Evolutionary conservation across 2,888 invertebrate species (phyloP).

Genomic region (Liposcelis brunnea): DNA sequence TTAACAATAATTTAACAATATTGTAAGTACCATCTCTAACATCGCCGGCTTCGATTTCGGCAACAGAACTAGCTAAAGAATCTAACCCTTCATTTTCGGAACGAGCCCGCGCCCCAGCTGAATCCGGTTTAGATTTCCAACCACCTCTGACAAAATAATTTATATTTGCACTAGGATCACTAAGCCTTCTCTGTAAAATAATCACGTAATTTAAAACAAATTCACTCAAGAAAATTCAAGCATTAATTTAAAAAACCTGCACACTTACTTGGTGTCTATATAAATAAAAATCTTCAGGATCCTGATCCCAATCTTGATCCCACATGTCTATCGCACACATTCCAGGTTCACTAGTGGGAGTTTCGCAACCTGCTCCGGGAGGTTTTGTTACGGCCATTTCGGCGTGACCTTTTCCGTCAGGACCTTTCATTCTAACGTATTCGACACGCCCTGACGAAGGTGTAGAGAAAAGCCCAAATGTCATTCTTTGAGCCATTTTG

Average conservation of each 20-base stretch:
- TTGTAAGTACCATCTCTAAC: constrained; percentile 61
- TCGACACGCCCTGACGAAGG: constrained; percentile 71
- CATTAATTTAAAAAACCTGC: not conserved
- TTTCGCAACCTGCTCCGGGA: constrained; percentile 67
- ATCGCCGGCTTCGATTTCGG: constrained; percentile 88
- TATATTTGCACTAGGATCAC: constrained; percentile 84
- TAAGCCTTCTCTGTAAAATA: constrained; percentile 53
- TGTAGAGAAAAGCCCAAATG: constrained; percentile 73
- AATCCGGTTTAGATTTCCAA: constrained; percentile 49
- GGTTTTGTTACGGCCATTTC: constrained; percentile 96
- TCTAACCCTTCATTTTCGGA: constrained; percentile 89
- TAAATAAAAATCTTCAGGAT: constrained; percentile 67
- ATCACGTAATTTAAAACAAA: constrained; percentile 1
- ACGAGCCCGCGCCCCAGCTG: constrained; percentile 39
- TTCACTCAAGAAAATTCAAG: not conserved
- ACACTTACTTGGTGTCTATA: constrained; percentile 52
- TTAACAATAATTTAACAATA: constrained; percentile 1
- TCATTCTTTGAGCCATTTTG: constrained; percentile 91
- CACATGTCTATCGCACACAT: constrained; percentile 72
- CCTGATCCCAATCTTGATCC: constrained; percentile 81
- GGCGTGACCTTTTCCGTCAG: constrained; percentile 88
- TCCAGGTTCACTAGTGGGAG: constrained; percentile 82
- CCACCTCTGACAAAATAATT: constrained; percentile 69
- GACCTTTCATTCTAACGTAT: constrained; percentile 97
- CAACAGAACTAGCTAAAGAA: constrained; percentile 61